A percentile compares a stretch with the other conserved stretches of the same genome.
Evolutionary conservation across 2,888 invertebrate genomes (phyloP).

Genomic region (Eristalinus aeneus): DNA sequence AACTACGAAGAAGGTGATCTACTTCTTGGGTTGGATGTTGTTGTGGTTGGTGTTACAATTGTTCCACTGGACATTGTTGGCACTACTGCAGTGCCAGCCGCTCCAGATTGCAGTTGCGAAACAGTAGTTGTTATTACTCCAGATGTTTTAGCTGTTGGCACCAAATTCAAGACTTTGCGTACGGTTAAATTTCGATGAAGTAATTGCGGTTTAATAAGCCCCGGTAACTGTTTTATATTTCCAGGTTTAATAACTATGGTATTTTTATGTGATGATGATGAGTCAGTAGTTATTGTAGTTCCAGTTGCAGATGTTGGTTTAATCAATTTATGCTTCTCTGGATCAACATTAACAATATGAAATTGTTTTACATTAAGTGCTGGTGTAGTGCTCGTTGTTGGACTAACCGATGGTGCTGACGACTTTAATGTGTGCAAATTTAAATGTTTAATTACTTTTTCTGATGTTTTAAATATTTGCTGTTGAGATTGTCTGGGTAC

Average conservation of each 20-base stretch:
- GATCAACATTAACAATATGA: constrained; percentile 72
- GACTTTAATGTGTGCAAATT: constrained; percentile 73
- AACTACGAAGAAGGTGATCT: constrained; percentile 24
- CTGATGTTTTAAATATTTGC: constrained; percentile 43
- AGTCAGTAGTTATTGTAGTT: background rate
- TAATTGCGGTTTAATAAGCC: constrained; percentile 73
- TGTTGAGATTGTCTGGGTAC: constrained; percentile 64
- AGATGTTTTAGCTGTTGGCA: constrained; percentile 71
- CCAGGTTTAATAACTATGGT: constrained; percentile 75
- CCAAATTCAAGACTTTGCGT: constrained; percentile 75
- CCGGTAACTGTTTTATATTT: constrained; percentile 73
- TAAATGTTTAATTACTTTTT: constrained; percentile 72
- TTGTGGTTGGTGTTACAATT: constrained; percentile 21
- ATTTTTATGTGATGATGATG: constrained; percentile 62
- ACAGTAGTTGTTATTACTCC: constrained; percentile 68
- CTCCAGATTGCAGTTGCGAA: constrained; percentile 64
- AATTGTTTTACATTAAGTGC: constrained; percentile 74
- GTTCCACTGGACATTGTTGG: constrained; percentile 32
- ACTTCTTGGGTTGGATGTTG: constrained; percentile 2
- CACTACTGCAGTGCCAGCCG: constrained; percentile 29
- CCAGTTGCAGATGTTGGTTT: constrained; percentile 23
- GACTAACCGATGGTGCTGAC: constrained; percentile 37
- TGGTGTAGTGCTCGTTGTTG: constrained; percentile 31
- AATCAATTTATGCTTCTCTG: constrained; percentile 47
- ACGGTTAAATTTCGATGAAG: constrained; percentile 76